A percentile compares a stretch with the other conserved stretches of the same genome.
Conservation (phyloP, 2,888 invertebrate genomes). For the Digitonthophagus gazella region DNA sequence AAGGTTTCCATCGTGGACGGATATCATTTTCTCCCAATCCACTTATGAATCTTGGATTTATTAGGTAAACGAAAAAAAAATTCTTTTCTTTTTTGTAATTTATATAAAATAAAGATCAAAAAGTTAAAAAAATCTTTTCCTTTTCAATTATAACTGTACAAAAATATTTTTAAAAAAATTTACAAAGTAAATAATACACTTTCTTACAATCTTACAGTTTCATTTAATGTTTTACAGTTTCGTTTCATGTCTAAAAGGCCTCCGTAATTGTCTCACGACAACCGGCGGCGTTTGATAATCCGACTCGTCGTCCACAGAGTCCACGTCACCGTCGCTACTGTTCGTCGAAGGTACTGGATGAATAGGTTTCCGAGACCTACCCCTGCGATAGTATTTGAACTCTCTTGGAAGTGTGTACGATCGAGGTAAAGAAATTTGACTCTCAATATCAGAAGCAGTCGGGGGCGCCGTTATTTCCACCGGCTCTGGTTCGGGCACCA, state of each 20-base stretch:
- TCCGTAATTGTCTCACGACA: conserved; percentile 48
- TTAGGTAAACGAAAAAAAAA: conserved; percentile 1
- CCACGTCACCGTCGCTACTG: conserved; percentile 84
- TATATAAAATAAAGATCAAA: neutral
- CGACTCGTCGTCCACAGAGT: conserved; percentile 69
- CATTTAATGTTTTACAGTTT: conserved; percentile 43
- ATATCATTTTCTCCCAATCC: conserved; percentile 17
- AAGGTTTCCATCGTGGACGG: conserved; percentile 22
- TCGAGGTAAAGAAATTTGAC: conserved; percentile 77
- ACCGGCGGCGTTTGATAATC: conserved; percentile 49
- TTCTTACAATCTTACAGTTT: conserved; percentile 16
- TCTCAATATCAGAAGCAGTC: conserved; percentile 68
- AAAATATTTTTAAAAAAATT: conserved; percentile 9
- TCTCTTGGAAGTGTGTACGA: conserved; percentile 83
- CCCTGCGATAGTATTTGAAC: conserved; percentile 75
- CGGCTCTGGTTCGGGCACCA: conserved; percentile 43
- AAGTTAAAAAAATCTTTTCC: neutral
- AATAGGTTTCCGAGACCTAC: conserved; percentile 57
- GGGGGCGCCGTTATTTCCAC: conserved; percentile 43
- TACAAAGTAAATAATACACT: conserved; percentile 18
- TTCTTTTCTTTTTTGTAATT: neutral
- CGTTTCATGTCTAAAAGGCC: conserved; percentile 60
- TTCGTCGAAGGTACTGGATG: conserved; percentile 78
- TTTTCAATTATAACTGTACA: conserved; percentile 11
- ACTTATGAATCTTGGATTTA: conserved; percentile 22